phyloP scores from a whole-genome alignment of 2,113 vertebrate genomes.

The Dolichallabes microphthalmus region DNA sequence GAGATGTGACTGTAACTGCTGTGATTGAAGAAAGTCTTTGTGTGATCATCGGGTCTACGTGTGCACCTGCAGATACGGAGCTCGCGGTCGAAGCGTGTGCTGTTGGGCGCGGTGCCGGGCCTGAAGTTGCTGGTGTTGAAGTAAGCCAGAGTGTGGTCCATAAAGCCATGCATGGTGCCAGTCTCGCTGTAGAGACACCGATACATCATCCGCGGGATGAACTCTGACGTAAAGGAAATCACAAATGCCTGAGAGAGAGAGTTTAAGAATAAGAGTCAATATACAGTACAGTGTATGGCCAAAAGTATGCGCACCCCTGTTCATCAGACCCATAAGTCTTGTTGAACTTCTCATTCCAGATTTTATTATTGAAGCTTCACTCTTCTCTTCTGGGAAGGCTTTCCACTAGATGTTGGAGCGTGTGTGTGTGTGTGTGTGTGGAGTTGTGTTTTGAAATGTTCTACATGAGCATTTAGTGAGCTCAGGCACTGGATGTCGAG shows the following conservation, averaged over 20 bases:
- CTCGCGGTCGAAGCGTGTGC: constrained; percentile 78
- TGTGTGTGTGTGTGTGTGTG: neutral
- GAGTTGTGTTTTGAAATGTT: neutral
- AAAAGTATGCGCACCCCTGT: neutral
- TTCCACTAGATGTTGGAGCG: neutral
- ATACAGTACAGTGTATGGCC: neutral
- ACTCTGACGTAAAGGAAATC: constrained; percentile 95
- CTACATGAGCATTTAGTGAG: neutral
- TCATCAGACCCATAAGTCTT: neutral
- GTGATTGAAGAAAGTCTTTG: neutral
- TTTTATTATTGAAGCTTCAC: neutral
- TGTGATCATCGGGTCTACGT: neutral
- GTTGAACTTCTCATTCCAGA: neutral
- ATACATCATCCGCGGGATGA: constrained; percentile 93
- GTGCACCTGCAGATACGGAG: constrained; percentile 91
- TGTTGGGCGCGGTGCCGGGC: constrained; percentile 81
- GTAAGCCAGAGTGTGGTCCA: constrained; percentile 93
- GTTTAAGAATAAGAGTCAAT: neutral
- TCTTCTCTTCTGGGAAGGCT: neutral
- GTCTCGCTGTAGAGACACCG: constrained; percentile 90
- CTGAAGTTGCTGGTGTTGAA: constrained; percentile 93
- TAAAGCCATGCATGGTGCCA: constrained; percentile 90
- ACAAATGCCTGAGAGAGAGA: constrained; percentile 84
- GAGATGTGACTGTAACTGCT: neutral
- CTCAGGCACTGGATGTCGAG: neutral